Base-by-base conservation (phyloP, 2,113 vertebrate genomes). In the Lepidothrix coronata region DNA sequence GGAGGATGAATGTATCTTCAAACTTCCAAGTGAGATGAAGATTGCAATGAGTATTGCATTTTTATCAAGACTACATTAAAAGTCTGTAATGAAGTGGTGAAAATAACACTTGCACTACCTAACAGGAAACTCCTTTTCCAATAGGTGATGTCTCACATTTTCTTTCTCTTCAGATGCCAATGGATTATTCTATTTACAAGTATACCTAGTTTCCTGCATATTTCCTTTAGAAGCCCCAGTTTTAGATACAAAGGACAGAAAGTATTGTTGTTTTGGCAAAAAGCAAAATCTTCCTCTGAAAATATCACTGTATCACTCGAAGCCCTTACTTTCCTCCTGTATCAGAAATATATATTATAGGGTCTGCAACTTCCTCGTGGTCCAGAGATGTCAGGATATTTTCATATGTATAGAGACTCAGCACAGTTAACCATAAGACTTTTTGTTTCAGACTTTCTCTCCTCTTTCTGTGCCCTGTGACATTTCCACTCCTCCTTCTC, bases 401-500 rank as follows among this genome's bases (percentile, higher is more conserved):
- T 89, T 89, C 17, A 7, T 5, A 27, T 0, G 0, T 31, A 41
- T 6, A 48, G 43, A 33, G 6, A 31, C 4, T 6, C 39, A 88
- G 8, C 2, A 72, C 5, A 59, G 1, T 11, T 28, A 71, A 78
- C 8, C 12, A 7, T 35, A 33, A 55, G 22, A 20, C 22, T 49
- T 52, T 37, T 33, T 48, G 5, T 41, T 78, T 48, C 23, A 71
- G 43, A 43, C 3, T 72, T 48, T 59, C 24, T 78, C 14, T 82
- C 10, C 44, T 75, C 6, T 51, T 85, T 48, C 25, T 49, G 33
- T 33, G 3, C 49, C 46, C 15, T 88, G 12, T 49, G 30, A 85
- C 35, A 67, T 80, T 85, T 70, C 25, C 16, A 31, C 7, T 73
- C 20, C n/a, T 18, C 17, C 30, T 24, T 28, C 18, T 5, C 18